phyloP scores from a whole-genome alignment of 2,888 invertebrate species.

The Orthosia cruda region DNA sequence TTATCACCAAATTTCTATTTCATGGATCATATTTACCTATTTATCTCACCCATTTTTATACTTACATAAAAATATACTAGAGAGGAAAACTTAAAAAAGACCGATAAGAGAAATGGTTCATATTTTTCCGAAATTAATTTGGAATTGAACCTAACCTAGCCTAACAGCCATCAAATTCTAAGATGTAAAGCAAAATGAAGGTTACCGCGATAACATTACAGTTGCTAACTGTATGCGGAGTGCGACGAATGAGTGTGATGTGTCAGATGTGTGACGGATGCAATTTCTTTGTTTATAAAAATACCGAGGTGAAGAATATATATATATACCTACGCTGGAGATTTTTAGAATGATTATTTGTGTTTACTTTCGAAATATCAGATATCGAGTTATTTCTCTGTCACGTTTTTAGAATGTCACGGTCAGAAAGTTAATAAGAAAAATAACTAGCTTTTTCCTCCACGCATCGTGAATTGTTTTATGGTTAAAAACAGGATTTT shows the following conservation, averaged over 20 bases:
- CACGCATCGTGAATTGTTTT: no score
- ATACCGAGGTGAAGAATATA: not conserved
- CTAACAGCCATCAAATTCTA: slow-evolving; percentile 18
- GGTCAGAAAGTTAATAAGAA: no score
- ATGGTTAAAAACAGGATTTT: no score
- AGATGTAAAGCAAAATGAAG: slow-evolving; percentile 20
- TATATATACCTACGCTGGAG: not conserved
- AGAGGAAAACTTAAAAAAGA: not conserved
- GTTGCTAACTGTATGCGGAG: not conserved
- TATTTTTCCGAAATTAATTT: not conserved
- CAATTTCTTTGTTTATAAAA: slow-evolving; percentile 7
- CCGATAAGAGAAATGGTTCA: not conserved
- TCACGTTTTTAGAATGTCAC: no score
- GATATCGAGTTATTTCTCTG: not conserved
- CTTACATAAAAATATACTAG: no score
- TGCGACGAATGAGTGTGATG: slow-evolving; percentile 1
- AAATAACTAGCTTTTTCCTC: no score
- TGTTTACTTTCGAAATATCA: not conserved
- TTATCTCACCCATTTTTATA: no score
- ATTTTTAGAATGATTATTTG: not conserved
- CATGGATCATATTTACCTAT: no score
- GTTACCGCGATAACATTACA: slow-evolving; percentile 17
- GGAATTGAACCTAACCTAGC: slow-evolving; percentile 21
- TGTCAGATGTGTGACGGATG: not conserved
- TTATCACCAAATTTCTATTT: no score